A percentile compares a stretch with the other conserved stretches of the same genome.
Evolutionary conservation across 2,888 invertebrate species (phyloP).

Genomic region (Tuta absoluta): DNA sequence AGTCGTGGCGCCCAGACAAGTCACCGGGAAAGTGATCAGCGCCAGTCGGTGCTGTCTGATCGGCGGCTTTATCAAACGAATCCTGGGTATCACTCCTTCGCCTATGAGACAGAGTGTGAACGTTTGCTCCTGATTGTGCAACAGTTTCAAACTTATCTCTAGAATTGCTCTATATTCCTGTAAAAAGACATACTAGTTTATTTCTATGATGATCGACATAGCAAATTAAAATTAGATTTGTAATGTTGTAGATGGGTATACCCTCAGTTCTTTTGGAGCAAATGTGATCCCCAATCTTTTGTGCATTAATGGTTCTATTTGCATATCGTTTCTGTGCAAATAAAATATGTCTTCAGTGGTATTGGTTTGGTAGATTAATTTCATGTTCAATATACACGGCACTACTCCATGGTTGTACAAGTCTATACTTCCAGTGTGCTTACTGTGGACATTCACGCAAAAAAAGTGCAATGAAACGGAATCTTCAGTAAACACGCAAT

Average conservation of each 20-base stretch:
- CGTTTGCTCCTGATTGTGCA: conserved; percentile 64
- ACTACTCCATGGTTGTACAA: conserved; percentile 75
- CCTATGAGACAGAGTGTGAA: conserved; percentile 72
- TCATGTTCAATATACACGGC: conserved; percentile 64
- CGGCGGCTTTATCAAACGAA: conserved; percentile 55
- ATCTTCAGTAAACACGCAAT: conserved; percentile 73
- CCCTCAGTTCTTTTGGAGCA: conserved; percentile 64
- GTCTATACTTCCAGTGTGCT: conserved; percentile 58
- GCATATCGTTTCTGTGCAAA: conserved; percentile 67
- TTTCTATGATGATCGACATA: not conserved
- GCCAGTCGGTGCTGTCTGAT: conserved; percentile 53
- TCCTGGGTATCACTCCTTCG: conserved; percentile 72
- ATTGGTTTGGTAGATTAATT: conserved; percentile 63
- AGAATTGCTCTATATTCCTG: conserved; percentile 73
- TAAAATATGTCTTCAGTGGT: conserved; percentile 60
- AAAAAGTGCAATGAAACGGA: conserved; percentile 70
- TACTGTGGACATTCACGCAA: conserved; percentile 64
- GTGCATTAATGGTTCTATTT: conserved; percentile 70
- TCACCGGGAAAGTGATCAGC: conserved; percentile 61
- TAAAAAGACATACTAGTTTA: conserved; percentile 30
- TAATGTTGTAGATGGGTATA: conserved; percentile 35
- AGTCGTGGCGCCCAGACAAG: conserved; percentile 66
- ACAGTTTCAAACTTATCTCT: conserved; percentile 66
- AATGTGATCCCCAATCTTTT: conserved; percentile 68
- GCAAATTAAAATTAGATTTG: not conserved